A percentile compares a stretch with the other conserved stretches of the same genome.
These are phyloP conservation scores for Drosophila atroscutellata DNA, from an alignment of 2,888 invertebrate species.

Conservation along the genomic window DNA sequence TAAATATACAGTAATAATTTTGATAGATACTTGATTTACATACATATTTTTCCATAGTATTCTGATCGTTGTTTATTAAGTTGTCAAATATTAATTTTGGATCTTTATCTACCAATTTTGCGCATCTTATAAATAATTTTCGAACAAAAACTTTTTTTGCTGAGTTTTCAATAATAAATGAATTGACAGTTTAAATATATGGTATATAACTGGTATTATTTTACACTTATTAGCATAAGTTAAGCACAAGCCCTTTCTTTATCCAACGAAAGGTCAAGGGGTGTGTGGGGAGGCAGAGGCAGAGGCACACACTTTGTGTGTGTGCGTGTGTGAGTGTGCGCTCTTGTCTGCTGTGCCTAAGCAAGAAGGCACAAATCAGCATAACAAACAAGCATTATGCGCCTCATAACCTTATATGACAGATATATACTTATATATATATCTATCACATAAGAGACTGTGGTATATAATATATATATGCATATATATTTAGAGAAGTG, in stretches of 20 bases:
- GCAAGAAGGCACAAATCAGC: constrained; percentile 69
- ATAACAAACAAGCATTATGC: constrained; percentile 68
- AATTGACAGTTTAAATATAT: constrained; percentile 12
- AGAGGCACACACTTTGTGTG: constrained; percentile 38
- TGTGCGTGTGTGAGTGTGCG: background rate
- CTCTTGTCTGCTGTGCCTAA: constrained; percentile 18
- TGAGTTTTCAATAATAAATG: constrained; percentile 17
- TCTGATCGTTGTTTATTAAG: background rate
- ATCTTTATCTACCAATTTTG: background rate
- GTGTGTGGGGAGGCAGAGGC: constrained; percentile 1
- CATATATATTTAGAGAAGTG: constrained; percentile 16
- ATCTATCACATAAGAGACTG: constrained; percentile 11
- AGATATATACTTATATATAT: constrained; percentile 18
- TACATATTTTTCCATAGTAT: background rate
- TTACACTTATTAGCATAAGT: constrained; percentile 29
- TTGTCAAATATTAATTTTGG: background rate
- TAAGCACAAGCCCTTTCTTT: constrained; percentile 12
- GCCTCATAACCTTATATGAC: constrained; percentile 54
- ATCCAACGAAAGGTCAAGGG: constrained; percentile 6
- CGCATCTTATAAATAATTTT: background rate
- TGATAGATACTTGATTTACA: background rate
- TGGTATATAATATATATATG: constrained; percentile 9
- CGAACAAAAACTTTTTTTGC: background rate
- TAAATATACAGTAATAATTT: background rate
- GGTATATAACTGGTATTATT: constrained; percentile 4